These are phyloP conservation scores for Pontoporia blainvillei DNA, from an alignment of 2,113 vertebrate species.

Conservation along the genomic window DNA sequence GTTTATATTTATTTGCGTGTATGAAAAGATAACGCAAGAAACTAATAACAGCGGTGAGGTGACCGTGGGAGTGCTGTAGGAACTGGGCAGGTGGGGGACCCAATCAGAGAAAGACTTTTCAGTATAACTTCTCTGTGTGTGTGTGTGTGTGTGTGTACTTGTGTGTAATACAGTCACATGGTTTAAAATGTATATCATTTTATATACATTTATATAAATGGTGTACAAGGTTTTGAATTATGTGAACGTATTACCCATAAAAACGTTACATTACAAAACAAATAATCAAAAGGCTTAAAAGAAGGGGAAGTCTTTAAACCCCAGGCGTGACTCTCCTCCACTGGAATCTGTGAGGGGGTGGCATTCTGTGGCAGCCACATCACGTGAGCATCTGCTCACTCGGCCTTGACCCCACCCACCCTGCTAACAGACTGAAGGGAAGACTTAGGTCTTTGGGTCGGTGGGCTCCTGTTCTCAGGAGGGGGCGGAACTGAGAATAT, in stretches of 20 bases:
- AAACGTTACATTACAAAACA: neutral
- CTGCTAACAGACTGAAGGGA: neutral
- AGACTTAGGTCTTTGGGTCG: neutral
- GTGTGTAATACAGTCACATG: neutral
- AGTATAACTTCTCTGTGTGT: neutral
- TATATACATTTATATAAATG: neutral
- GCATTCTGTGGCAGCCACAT: neutral
- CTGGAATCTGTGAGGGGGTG: slow-evolving; percentile 28
- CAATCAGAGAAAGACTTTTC: neutral
- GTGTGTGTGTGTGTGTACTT: neutral
- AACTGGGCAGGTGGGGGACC: neutral
- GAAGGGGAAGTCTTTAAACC: neutral
- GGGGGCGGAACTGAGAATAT: neutral
- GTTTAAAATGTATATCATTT: neutral
- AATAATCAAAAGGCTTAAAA: neutral
- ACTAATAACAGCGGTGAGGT: neutral
- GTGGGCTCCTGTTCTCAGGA: neutral
- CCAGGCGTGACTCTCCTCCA: neutral
- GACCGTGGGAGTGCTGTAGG: neutral
- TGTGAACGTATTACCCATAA: neutral
- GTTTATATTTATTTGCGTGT: neutral
- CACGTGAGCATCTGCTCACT: neutral
- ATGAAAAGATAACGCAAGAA: neutral
- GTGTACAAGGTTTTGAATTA: neutral
- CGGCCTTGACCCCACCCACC: neutral